phyloP scores from a whole-genome alignment of 2,888 invertebrate genomes.

The Gerosis bhagava region DNA sequence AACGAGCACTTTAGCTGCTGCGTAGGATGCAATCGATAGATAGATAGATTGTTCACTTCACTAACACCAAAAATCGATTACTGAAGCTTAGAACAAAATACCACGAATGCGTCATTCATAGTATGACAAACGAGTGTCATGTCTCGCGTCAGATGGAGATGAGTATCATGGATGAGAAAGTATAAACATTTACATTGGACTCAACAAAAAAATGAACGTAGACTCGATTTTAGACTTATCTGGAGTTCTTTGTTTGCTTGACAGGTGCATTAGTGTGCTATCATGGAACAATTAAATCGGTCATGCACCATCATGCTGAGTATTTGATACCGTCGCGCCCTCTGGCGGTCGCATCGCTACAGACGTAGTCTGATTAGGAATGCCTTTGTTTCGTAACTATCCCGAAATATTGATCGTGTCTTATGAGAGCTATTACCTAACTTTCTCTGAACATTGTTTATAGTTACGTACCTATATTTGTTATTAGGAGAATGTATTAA shows the following conservation, averaged over 20 bases:
- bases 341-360: constrained; percentile 8
- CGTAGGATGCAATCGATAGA: too few species aligned
- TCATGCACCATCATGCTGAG: constrained; percentile 72
- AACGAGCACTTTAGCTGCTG: too few species aligned
- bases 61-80: constrained; percentile 14
- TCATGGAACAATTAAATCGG: constrained; percentile 80
- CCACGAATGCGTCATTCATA: constrained; percentile 26
- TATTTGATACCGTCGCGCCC: constrained; percentile 34
- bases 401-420: constrained; percentile 20
- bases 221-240: constrained; percentile 77
- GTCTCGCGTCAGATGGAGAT: constrained; percentile 59
- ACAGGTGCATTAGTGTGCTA: constrained; percentile 81
- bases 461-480: neutral
- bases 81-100: constrained; percentile 16
- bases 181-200: constrained; percentile 80
- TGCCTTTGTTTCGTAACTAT: constrained; percentile 60
- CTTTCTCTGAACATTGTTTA: constrained; percentile 7
- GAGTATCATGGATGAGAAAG: constrained; percentile 66
- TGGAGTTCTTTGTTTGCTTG: constrained; percentile 76
- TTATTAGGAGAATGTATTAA: too few species aligned
- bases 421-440: constrained; percentile 5
- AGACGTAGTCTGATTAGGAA: constrained; percentile 61
- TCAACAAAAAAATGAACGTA: constrained; percentile 55
- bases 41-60: constrained; percentile 6
- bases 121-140: constrained; percentile 75